phyloP scores from a whole-genome alignment of 1,140 invertebrate genomes.

The Euglossa dilemma region DNA sequence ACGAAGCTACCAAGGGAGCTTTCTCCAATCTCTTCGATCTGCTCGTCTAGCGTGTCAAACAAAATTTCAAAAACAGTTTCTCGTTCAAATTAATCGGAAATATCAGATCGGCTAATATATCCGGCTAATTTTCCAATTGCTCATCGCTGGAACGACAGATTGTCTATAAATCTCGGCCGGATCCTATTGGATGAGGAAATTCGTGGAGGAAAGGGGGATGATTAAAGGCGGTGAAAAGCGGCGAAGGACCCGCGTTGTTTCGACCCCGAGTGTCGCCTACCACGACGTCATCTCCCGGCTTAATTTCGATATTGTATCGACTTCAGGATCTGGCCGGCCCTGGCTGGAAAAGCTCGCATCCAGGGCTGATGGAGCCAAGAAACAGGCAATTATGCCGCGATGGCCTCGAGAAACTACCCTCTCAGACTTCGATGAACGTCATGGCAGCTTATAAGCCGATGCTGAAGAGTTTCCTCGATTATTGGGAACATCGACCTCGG shows the following conservation, averaged over 20 bases:
- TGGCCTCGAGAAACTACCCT: conserved; percentile 27
- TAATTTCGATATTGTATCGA: conserved; percentile 41
- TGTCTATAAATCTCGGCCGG: conserved; percentile 30
- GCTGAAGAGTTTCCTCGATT: conserved; percentile 13
- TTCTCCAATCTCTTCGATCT: no score
- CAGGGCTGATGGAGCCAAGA: conserved; percentile 26
- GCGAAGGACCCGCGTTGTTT: not conserved
- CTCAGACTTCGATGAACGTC: conserved; percentile 25
- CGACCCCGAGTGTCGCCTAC: not conserved
- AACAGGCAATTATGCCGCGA: conserved; percentile 38
- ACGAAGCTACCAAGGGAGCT: no score
- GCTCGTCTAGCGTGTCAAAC: no score
- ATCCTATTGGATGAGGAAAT: not conserved
- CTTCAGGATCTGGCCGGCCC: not conserved
- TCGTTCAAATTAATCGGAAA: no score
- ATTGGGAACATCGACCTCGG: not conserved
- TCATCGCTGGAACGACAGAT: conserved; percentile 27
- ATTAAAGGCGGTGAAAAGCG: not conserved
- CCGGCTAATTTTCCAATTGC: not conserved
- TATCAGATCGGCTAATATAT: no score
- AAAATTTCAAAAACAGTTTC: no score
- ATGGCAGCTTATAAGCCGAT: not conserved
- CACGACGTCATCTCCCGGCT: not conserved
- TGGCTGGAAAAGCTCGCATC: not conserved
- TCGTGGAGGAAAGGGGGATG: not conserved